A percentile compares a stretch with the other conserved stretches of the same genome.
Conservation (phyloP, 2,888 invertebrate genomes). For the Drosophila antonietae region DNA sequence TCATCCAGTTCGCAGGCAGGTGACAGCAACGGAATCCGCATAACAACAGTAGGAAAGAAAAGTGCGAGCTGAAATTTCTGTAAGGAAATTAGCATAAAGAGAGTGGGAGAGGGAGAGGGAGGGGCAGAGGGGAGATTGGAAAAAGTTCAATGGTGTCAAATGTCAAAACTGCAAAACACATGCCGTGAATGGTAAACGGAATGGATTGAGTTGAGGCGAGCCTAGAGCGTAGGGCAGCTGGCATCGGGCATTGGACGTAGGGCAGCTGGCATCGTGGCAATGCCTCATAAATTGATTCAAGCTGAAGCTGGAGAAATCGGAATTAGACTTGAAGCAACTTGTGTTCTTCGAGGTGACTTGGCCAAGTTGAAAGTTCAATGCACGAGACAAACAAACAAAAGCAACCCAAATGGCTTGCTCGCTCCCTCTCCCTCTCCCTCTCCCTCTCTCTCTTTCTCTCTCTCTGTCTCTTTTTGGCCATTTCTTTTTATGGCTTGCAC, state of each 20-base stretch:
- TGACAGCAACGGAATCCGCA: slow-evolving; percentile 45
- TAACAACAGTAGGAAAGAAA: slow-evolving; percentile 41
- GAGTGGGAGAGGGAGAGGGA: neutral
- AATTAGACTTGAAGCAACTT: slow-evolving; percentile 14
- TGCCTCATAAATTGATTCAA: slow-evolving; percentile 63
- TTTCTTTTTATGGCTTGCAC: slow-evolving; percentile 22
- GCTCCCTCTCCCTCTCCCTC: neutral
- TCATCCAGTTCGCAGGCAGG: slow-evolving; percentile 14
- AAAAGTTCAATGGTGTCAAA: slow-evolving; percentile 53
- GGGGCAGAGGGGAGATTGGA: neutral
- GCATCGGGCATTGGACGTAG: neutral
- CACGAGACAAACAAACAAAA: slow-evolving; percentile 30
- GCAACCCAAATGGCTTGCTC: slow-evolving; percentile 2
- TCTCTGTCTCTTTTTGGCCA: neutral
- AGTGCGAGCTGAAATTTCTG: slow-evolving; percentile 44
- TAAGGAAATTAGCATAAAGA: slow-evolving; percentile 51
- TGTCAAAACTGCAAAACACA: slow-evolving; percentile 52
- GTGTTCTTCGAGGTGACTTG: neutral
- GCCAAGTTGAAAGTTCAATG: slow-evolving; percentile 75
- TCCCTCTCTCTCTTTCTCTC: neutral
- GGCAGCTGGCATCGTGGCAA: slow-evolving; percentile 30
- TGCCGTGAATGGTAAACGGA: slow-evolving; percentile 48
- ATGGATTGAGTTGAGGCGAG: slow-evolving; percentile 22
- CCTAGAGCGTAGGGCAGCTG: neutral
- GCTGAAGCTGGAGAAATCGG: slow-evolving; percentile 35